Evolutionary conservation across 2,797 vertebrate genomes (phyloP).

Genomic region (Helarctos malayanus): DNA sequence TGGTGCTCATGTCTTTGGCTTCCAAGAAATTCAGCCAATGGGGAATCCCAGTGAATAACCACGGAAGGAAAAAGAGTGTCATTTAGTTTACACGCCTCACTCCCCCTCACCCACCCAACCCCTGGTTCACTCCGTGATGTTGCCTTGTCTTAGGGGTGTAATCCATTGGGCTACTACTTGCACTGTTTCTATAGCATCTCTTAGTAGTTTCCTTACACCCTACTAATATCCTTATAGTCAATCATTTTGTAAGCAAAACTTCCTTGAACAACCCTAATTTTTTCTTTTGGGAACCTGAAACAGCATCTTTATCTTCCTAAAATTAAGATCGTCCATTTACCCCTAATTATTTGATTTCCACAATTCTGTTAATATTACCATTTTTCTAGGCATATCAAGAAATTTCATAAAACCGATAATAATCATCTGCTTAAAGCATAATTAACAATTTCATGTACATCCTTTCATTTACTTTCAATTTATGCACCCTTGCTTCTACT

Average conservation of each 20-base stretch:
- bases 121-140: background rate
- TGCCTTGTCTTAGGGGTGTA: background rate
- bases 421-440: constrained; percentile 19
- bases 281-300: background rate
- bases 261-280: background rate
- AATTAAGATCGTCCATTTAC: constrained; percentile 46
- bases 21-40: background rate
- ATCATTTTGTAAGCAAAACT: background rate
- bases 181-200: background rate
- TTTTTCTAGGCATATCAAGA: background rate
- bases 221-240: background rate
- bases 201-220: background rate
- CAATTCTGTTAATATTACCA: background rate
- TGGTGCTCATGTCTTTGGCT: no score
- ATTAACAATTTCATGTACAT: background rate
- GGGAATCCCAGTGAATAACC: background rate
- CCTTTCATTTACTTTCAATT: background rate
- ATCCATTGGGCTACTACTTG: background rate
- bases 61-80: background rate
- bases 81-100: background rate
- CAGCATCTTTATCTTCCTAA: constrained; percentile 18
- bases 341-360: background rate
- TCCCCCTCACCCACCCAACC: accelerated
- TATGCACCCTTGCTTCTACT: background rate
- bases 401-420: constrained; percentile 9